A percentile compares a stretch with the other conserved stretches of the same genome.
phyloP scores from a whole-genome alignment of 2,797 vertebrate genomes.

The Rallus crepitans region DNA sequence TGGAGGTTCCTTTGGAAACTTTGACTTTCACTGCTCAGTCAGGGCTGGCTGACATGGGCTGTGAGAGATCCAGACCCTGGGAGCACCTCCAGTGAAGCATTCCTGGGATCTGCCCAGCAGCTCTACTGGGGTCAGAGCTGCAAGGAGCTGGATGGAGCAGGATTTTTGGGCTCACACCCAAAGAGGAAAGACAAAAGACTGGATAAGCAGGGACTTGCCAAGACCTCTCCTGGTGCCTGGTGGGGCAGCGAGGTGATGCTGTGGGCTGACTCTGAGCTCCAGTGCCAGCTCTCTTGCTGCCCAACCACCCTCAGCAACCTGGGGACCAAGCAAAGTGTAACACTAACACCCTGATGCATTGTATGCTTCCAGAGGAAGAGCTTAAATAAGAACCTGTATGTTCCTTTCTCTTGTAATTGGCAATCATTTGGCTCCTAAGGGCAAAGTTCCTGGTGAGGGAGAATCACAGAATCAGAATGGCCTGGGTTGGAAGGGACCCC shows the following conservation, averaged over 20 bases:
- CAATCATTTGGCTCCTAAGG: neutral
- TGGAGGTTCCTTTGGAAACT: neutral
- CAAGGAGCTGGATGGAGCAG: neutral
- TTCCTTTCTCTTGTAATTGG: neutral
- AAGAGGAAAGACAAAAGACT: rapidly evolving
- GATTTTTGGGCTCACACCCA: too few species aligned
- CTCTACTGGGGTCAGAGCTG: neutral
- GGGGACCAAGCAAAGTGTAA: neutral
- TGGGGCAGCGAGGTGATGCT: rapidly evolving
- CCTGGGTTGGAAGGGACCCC: too few species aligned
- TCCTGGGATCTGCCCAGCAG: neutral
- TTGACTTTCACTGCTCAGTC: neutral
- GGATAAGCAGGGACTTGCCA: neutral
- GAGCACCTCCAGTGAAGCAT: neutral
- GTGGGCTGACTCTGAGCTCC: neutral
- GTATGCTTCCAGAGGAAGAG: neutral
- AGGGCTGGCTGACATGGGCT: neutral
- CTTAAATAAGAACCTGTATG: neutral
- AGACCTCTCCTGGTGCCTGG: neutral
- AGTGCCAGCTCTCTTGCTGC: neutral
- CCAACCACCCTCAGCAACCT: neutral
- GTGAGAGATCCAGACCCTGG: neutral
- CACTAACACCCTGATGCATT: neutral
- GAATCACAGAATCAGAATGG: neutral
- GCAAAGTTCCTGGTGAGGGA: neutral